Conservation (phyloP, 2,888 invertebrate genomes). For the Exephanes ischioxanthus region DNA sequence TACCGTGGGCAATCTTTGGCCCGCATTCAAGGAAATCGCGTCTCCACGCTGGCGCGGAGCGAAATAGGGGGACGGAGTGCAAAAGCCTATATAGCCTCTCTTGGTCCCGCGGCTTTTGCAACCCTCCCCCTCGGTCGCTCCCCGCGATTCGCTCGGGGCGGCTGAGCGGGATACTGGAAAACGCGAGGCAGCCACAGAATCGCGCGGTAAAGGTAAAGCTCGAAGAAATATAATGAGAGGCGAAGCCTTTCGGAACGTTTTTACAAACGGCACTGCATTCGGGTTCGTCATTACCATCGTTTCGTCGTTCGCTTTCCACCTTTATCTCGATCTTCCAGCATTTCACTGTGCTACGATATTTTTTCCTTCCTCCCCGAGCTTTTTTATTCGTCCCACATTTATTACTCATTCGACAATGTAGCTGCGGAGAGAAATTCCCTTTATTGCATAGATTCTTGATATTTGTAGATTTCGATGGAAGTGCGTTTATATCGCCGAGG, state of each 20-base stretch:
- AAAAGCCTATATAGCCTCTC: neutral
- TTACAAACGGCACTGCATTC: conserved; percentile 64
- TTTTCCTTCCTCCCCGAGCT: conserved; percentile 32
- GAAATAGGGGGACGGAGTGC: conserved; percentile 40
- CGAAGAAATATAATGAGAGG: conserved; percentile 76
- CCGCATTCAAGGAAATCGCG: conserved; percentile 76
- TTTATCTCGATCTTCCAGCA: conserved; percentile 23
- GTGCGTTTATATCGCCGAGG: neutral
- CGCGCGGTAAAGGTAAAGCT: conserved; percentile 56
- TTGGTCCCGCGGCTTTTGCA: conserved; percentile 1
- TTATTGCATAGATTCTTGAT: conserved; percentile 24
- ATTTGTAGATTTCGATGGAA: conserved; percentile 16
- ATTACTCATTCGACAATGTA: conserved; percentile 48
- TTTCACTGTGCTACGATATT: conserved; percentile 46
- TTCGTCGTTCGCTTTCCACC: conserved; percentile 61
- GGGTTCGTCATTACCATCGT: conserved; percentile 75
- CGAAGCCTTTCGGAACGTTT: conserved; percentile 70
- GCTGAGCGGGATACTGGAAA: conserved; percentile 46
- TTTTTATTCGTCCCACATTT: conserved; percentile 19
- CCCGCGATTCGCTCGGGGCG: conserved; percentile 36
- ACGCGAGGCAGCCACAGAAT: conserved; percentile 37
- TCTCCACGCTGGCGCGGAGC: conserved; percentile 27
- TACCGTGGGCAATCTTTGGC: conserved; percentile 78
- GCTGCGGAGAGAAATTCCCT: conserved; percentile 7
- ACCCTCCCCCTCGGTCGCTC: conserved; percentile 42